phyloP scores from a whole-genome alignment of 2,888 invertebrate species.

The Eumerus sabulonum region DNA sequence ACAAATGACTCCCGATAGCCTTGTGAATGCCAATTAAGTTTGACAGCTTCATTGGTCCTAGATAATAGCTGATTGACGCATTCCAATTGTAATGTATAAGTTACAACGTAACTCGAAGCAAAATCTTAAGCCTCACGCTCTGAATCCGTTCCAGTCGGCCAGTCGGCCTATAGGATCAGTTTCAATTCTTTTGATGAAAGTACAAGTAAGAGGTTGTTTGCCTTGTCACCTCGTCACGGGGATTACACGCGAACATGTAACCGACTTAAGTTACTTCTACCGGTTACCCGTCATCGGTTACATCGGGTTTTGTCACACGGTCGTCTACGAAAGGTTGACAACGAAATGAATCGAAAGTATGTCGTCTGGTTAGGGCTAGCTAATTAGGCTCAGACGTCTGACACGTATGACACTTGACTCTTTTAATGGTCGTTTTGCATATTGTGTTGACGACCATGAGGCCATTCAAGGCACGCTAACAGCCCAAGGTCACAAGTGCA shows the following conservation, averaged over 20 bases:
- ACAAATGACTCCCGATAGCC: background rate
- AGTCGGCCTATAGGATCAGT: slow-evolving; percentile 36
- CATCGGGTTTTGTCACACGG: slow-evolving; percentile 28
- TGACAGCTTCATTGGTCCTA: slow-evolving; percentile 30
- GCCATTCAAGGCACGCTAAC: background rate
- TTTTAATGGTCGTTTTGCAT: slow-evolving; percentile 2
- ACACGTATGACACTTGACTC: slow-evolving; percentile 48
- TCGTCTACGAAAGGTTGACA: slow-evolving; percentile 11
- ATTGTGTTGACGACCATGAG: no score
- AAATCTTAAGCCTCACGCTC: slow-evolving; percentile 37
- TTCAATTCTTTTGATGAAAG: slow-evolving; percentile 13
- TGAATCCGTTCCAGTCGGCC: slow-evolving; percentile 21
- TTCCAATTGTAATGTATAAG: slow-evolving; percentile 31
- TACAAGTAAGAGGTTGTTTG: slow-evolving; percentile 57
- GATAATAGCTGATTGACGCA: background rate
- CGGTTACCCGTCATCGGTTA: slow-evolving; percentile 44
- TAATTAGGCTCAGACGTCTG: slow-evolving; percentile 46
- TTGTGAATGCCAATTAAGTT: slow-evolving; percentile 34
- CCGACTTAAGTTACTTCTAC: slow-evolving; percentile 50
- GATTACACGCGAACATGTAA: slow-evolving; percentile 43
- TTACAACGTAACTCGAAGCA: slow-evolving; percentile 6
- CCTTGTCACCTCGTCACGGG: slow-evolving; percentile 48
- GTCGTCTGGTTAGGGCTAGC: slow-evolving; percentile 54
- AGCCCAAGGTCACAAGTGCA: slow-evolving; percentile 5
- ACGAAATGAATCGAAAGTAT: slow-evolving; percentile 46